A percentile compares a stretch with the other conserved stretches of the same genome.
phyloP scores from a whole-genome alignment of 2,797 vertebrate genomes.

The Mus spretus region DNA sequence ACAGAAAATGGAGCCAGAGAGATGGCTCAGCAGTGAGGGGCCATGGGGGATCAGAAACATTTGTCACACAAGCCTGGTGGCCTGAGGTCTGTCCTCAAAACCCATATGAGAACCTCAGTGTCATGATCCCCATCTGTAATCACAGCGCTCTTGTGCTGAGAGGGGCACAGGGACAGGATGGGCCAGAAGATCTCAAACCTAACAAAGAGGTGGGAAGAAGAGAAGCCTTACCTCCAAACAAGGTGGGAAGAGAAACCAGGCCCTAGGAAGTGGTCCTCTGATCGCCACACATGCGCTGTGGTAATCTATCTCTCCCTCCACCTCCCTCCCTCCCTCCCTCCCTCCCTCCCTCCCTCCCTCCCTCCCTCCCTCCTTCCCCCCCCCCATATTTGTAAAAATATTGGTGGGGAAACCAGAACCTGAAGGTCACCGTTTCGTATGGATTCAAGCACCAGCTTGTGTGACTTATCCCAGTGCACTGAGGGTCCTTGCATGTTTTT shows the following conservation, averaged over 20 bases:
- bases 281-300: background rate
- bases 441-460: background rate
- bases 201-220: background rate
- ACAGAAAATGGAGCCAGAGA: background rate
- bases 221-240: background rate
- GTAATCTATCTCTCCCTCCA: too few species aligned
- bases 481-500: conserved; percentile 6
- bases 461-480: background rate
- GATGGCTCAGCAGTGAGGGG: background rate
- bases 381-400: background rate
- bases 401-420: background rate
- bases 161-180: background rate
- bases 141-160: background rate
- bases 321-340: background rate
- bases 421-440: background rate
- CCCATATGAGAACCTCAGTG: background rate
- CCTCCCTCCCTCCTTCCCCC: too few species aligned
- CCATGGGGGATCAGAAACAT: background rate
- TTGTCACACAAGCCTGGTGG: background rate
- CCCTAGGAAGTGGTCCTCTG: background rate
- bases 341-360: background rate
- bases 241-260: too few species aligned
- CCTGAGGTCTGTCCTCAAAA: background rate
- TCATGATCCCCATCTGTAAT: background rate
- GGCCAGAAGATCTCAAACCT: background rate